These are phyloP conservation scores for Saccostrea echinata DNA, from an alignment of 1,140 invertebrate genomes.

Conservation along the genomic window DNA sequence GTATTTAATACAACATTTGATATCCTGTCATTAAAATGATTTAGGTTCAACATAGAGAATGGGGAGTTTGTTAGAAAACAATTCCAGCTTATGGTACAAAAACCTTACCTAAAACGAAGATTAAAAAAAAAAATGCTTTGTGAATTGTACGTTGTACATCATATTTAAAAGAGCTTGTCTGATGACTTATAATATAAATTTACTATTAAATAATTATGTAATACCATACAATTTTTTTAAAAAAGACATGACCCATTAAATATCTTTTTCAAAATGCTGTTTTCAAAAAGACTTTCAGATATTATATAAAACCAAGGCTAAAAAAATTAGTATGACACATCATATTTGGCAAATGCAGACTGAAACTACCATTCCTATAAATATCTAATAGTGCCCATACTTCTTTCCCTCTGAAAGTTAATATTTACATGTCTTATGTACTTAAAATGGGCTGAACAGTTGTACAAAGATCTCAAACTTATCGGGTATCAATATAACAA, in stretches of 20 bases:
- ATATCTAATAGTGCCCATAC: background rate
- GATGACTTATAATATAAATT: no score
- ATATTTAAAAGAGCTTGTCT: background rate
- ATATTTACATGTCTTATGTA: conserved; percentile 25
- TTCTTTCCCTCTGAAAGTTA: background rate
- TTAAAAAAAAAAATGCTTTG: no score
- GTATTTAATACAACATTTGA: conserved; percentile 25
- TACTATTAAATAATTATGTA: background rate
- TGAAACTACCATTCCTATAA: background rate
- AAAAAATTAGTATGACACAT: background rate
- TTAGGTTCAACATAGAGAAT: background rate
- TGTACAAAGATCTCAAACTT: background rate
- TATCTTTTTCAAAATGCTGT: background rate
- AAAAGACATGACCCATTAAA: background rate
- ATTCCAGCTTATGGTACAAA: no score
- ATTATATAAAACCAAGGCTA: background rate
- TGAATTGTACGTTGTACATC: background rate
- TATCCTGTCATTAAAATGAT: conserved; percentile 1
- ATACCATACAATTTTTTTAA: background rate
- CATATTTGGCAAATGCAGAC: background rate
- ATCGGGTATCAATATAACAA: conserved; percentile 16
- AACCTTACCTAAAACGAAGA: no score
- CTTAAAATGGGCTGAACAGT: background rate
- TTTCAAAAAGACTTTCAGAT: background rate
- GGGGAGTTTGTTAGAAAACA: background rate